Percentiles rank a stretch among this genome's conserved stretches.
phyloP scores from a whole-genome alignment of 2,113 vertebrate species.

The Larimichthys polyactis region DNA sequence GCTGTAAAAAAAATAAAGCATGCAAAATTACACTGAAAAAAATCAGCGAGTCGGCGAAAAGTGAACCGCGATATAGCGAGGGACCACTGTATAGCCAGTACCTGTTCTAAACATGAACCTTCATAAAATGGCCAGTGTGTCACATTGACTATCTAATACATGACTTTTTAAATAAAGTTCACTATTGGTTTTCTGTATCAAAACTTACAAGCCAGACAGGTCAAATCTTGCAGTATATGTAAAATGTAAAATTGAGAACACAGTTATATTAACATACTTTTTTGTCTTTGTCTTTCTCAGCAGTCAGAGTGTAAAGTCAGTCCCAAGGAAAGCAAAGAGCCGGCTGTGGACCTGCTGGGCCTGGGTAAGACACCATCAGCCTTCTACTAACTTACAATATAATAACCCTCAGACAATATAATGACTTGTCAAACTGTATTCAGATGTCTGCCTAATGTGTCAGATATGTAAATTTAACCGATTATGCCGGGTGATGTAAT shows the following conservation, averaged over 20 bases:
- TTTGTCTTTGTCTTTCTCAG: constrained; percentile 63
- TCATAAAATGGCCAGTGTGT: neutral
- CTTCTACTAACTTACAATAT: neutral
- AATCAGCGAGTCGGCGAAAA: no score
- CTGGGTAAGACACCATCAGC: constrained; percentile 88
- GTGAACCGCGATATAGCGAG: no score
- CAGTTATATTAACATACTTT: neutral
- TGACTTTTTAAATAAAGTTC: neutral
- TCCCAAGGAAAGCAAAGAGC: constrained; percentile 88
- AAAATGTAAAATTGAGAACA: neutral
- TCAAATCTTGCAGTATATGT: neutral
- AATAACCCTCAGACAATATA: neutral
- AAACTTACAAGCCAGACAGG: neutral
- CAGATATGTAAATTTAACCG: constrained; percentile 27
- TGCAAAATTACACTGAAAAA: no score
- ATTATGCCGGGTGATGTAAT: constrained; percentile 1
- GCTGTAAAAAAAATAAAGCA: no score
- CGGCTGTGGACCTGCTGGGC: constrained; percentile 93
- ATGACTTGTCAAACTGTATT: constrained; percentile 29
- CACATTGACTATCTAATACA: neutral
- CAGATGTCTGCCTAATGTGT: constrained; percentile 6
- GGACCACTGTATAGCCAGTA: neutral
- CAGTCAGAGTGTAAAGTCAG: constrained; percentile 88
- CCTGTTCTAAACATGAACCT: no score
- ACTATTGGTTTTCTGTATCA: neutral